These are phyloP conservation scores for Panagrolaimus sp. DNA, from an alignment of 1,140 invertebrate genomes.

Conservation along the genomic window DNA sequence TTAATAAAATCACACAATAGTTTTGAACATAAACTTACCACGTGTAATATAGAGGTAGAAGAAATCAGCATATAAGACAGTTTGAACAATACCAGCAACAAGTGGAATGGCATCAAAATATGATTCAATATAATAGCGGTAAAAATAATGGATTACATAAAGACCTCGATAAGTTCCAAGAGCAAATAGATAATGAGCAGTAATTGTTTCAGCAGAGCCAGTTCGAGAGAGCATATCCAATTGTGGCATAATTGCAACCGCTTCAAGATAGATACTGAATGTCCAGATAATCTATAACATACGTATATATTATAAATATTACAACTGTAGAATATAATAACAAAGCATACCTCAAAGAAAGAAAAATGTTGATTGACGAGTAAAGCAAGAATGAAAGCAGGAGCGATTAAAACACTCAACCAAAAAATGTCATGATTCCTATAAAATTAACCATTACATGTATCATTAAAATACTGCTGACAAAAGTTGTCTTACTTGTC, in stretches of 20 bases:
- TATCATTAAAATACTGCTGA: neutral
- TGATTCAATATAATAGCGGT: conserved; percentile 84
- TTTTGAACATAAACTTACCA: conserved; percentile 66
- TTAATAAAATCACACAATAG: neutral
- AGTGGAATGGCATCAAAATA: conserved; percentile 90
- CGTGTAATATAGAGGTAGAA: conserved; percentile 99
- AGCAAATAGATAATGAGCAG: conserved; percentile 97
- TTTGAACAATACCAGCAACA: conserved; percentile 70
- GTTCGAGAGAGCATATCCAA: conserved; percentile 97
- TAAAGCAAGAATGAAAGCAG: conserved; percentile 77
- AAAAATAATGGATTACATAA: conserved; percentile 97
- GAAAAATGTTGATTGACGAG: conserved; percentile 91
- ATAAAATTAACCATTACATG: conserved; percentile 4
- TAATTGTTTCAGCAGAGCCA: conserved; percentile 98
- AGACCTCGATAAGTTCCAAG: conserved; percentile 81
- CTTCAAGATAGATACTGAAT: conserved; percentile 98
- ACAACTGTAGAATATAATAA: conserved; percentile 11
- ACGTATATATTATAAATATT: conserved; percentile 6
- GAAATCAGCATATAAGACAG: conserved; percentile 98
- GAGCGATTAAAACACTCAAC: conserved; percentile 87
- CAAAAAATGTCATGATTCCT: conserved; percentile 66
- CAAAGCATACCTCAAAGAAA: conserved; percentile 74
- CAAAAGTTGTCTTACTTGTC: conserved; percentile 44
- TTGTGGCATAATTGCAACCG: conserved; percentile 96
- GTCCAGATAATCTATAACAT: conserved; percentile 81